Evolutionary conservation across 2,797 vertebrate species (phyloP), one percentile per base, ranked within the genome.

Genomic region (Pelochelys cantorii): DNA sequence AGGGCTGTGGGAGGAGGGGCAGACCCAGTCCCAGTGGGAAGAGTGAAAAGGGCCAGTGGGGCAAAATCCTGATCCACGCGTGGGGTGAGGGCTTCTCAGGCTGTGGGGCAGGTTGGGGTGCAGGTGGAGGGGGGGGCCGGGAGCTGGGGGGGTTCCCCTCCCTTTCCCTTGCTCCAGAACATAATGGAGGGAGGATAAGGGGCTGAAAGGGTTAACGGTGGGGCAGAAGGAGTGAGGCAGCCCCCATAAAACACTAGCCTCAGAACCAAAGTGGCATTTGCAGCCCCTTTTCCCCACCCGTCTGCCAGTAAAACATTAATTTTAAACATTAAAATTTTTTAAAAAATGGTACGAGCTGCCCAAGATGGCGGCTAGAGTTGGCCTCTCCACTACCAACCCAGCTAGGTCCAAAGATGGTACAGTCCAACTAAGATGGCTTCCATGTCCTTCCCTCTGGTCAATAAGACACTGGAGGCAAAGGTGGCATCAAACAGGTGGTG

Each of bases 1-100:
- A 11, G 2, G 1, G 4, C 18, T 62, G 2, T 5, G 1, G 34
- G 57, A 42, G 25, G 14, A n/a, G 3, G 11, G 11, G 13, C 12
- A 6, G 57, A 59, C 25, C 57, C 57, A 11, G 25, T 59, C 57
- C 57, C 57, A 27, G 57, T 25, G 25, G 12, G 59, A 13, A 31
- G 37, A 23, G 60, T n/a, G 1, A 11, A 29, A 27, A 7, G 10
- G 83, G 27, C 10, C 2, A 2, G 20, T 54, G 17, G 12, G 34
- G 37, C 42, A 52, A 42, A 17, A 18, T 48, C 29, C 71, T 60
- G 57, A 27, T 54, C 42, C 10, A 60, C 12, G 17, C 4, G 27
- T 29, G 9, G 23, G 34, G 60, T 42, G 55, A 83, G 18, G 71
- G 31, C 71, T n/a, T n/a, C 13, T 31, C 42, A 23, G 5, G 13